Evolutionary conservation across 2,888 invertebrate genomes (phyloP), one percentile per base, ranked within the genome.

Genomic region (Malthinus seriepunctatus): DNA sequence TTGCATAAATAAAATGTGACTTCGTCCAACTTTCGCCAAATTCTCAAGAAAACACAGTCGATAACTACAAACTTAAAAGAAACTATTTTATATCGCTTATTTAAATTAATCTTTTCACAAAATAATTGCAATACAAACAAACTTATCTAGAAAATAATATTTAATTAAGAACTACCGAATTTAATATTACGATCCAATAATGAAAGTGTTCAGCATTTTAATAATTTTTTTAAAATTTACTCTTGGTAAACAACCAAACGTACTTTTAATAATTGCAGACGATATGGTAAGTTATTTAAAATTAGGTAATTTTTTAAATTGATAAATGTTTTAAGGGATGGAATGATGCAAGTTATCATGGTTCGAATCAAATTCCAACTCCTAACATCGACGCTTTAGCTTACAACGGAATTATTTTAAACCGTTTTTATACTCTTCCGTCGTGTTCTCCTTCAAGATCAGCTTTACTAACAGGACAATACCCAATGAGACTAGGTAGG

Each of bases 291-390:
- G 15, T 32, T 9, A 10, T 45, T 39, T 14, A 14, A 1, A 12
- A 12, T 14, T n/a, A 23, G 8, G 1, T 15, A 8, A 23, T 4
- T 15, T 39, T 39, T 5, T 12, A 39, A 11, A 14, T 9, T 5
- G 1, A 1, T 14, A 37, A 37, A 11, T 4, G 0, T 23, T 74
- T 76, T 38, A 76, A 94, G 95, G 95, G 95, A 1, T 93, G 92
- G 87, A 92, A 94, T 73, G 95, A 96, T 76, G 89, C 95, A 10
- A 88, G 94, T 50, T 93, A 91, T 72, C 95, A 93, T 69, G 95
- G 95, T 0, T 90, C 90, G 0, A 83, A 88, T 64, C 91, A 95
- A 80, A 92, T 95, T 67, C 84, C 89, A 35, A 96, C 95, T 0
- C 94, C 95, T 0, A 95, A 96, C 73, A 89, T 96, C 49, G 96